Conservation (phyloP, 1,140 invertebrate genomes). For the Tetramorium parvispinum region DNA sequence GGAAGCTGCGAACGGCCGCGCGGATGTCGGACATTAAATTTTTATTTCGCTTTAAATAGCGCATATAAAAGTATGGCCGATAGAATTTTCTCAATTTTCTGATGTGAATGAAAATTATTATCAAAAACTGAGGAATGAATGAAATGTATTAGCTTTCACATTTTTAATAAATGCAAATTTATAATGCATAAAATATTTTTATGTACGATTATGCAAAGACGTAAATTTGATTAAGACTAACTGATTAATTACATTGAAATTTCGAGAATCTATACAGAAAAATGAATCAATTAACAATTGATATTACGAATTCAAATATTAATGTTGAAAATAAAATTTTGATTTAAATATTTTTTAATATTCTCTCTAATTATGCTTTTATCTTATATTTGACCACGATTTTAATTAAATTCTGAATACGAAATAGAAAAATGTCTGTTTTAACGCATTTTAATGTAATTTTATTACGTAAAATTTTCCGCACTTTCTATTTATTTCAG, state of each 20-base stretch:
- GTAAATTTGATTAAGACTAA: neutral
- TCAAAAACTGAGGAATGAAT: neutral
- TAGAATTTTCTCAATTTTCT: neutral
- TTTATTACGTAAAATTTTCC: neutral
- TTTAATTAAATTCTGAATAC: neutral
- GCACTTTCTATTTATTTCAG: neutral
- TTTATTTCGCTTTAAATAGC: conserved; percentile 14
- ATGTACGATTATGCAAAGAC: neutral
- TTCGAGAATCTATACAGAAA: neutral
- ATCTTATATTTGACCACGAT: neutral
- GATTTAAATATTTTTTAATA: neutral
- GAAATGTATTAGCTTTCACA: neutral
- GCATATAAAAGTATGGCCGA: neutral
- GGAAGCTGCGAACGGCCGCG: conserved; percentile 29
- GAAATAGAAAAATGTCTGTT: neutral
- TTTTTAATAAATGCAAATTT: neutral
- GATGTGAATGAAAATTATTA: neutral
- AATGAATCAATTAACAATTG: neutral
- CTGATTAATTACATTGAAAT: no score
- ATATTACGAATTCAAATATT: neutral
- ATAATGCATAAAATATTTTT: neutral
- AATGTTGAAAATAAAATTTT: neutral
- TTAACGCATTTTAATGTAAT: neutral
- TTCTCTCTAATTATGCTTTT: neutral
- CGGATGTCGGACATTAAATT: conserved; percentile 13